These are phyloP conservation scores for Oscheius myriophilus DNA, from an alignment of 2,888 invertebrate genomes.

Conservation along the genomic window DNA sequence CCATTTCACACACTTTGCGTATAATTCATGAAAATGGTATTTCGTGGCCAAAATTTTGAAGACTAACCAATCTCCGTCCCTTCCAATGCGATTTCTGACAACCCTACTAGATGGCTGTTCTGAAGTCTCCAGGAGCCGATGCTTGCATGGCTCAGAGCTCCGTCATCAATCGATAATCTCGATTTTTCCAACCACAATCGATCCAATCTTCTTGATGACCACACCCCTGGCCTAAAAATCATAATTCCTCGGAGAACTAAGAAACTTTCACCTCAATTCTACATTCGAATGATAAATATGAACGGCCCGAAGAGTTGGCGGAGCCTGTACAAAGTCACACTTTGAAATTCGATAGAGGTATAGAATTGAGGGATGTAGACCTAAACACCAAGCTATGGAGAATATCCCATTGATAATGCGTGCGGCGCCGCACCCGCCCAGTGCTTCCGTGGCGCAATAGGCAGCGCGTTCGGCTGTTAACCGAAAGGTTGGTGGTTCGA, in stretches of 20 bases:
- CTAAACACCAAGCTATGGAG: neutral
- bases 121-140: slow-evolving; percentile 4
- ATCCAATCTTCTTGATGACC: slow-evolving; percentile 1
- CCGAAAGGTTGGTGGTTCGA: slow-evolving; percentile 71
- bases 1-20: too few species aligned
- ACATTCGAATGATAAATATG: slow-evolving; percentile 25
- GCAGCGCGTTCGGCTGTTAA: slow-evolving; percentile 71
- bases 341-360: slow-evolving; percentile 27
- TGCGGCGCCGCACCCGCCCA: too few species aligned
- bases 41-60: too few species aligned
- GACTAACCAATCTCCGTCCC: slow-evolving; percentile 28
- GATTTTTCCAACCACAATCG: slow-evolving; percentile 17
- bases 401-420: too few species aligned
- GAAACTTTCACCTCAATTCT: slow-evolving; percentile 16
- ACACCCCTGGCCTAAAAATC: slow-evolving; percentile 7
- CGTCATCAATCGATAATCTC: slow-evolving; percentile 19
- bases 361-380: slow-evolving; percentile 10
- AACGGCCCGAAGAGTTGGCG: slow-evolving; percentile 9
- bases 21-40: too few species aligned
- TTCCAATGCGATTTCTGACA: slow-evolving; percentile 12
- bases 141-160: slow-evolving; percentile 10
- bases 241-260: neutral
- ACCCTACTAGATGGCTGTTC: neutral
- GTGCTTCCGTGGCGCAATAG: neutral
- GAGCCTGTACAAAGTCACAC: slow-evolving; percentile 13